Evolutionary conservation across 2,797 vertebrate species (phyloP).

Genomic region (Anas capensis): DNA sequence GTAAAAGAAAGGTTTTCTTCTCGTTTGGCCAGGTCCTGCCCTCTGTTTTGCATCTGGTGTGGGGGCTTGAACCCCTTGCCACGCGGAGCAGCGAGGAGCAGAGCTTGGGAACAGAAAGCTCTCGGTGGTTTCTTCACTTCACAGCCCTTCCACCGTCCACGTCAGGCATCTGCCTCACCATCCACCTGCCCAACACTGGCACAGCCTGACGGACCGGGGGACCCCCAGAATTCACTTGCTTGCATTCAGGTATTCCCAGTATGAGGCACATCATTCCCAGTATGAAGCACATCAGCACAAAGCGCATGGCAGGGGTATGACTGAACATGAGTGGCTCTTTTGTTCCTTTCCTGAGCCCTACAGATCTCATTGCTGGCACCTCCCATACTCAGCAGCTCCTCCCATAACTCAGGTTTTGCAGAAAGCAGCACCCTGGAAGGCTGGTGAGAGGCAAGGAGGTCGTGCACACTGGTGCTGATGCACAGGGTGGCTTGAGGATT

Average conservation of each 20-base stretch:
- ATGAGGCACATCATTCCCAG: no score
- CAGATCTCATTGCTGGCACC: not conserved
- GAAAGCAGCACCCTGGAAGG: not conserved
- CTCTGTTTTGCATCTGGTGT: not conserved
- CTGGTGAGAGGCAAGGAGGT: not conserved
- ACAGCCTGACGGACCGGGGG: no score
- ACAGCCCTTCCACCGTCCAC: no score
- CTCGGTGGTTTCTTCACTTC: not conserved
- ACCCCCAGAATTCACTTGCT: no score
- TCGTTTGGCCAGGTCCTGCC: not conserved
- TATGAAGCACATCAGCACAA: not conserved
- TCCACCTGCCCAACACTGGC: no score
- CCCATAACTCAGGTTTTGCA: not conserved
- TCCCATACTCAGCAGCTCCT: no score
- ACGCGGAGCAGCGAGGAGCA: not conserved
- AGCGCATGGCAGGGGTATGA: accelerated
- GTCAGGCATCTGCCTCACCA: no score
- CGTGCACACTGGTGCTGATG: not conserved
- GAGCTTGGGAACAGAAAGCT: not conserved
- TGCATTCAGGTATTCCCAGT: not conserved
- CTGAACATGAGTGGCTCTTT: not conserved
- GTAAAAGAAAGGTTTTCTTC: not conserved
- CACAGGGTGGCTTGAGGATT: not conserved
- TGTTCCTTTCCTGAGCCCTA: not conserved
- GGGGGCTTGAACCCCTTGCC: not conserved